Conservation (phyloP, 2,113 vertebrate genomes). For the Perca schrenkii region DNA sequence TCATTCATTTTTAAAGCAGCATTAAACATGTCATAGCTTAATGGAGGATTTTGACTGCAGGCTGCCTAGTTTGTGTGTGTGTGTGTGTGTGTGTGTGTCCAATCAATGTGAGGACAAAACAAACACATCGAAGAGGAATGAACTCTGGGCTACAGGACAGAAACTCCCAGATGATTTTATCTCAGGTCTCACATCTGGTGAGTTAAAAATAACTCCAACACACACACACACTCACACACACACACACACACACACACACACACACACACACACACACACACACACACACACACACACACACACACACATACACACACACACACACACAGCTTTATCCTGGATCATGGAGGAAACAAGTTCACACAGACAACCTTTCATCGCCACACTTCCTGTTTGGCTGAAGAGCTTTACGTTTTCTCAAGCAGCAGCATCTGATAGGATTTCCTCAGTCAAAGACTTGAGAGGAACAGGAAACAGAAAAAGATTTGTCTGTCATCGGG, state of each 20-base stretch:
- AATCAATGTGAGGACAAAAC: slow-evolving; percentile 75
- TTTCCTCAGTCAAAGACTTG: slow-evolving; percentile 66
- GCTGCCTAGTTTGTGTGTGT: slow-evolving; percentile 20
- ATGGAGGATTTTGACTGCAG: slow-evolving; percentile 51
- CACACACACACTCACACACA: slow-evolving; percentile 12
- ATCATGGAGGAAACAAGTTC: slow-evolving; percentile 69
- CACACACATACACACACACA: slow-evolving; percentile 25
- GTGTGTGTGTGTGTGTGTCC: slow-evolving; percentile 44
- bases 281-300: slow-evolving; percentile 20
- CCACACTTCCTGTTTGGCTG: slow-evolving; percentile 71
- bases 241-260: slow-evolving; percentile 18
- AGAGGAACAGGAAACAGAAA: slow-evolving; percentile 47
- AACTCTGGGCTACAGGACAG: slow-evolving; percentile 67
- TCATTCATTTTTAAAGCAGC: slow-evolving; percentile 56
- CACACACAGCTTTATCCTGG: slow-evolving; percentile 48
- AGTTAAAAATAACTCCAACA: slow-evolving; percentile 77
- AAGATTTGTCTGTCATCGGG: slow-evolving; percentile 45
- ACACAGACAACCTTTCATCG: slow-evolving; percentile 66
- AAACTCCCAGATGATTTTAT: slow-evolving; percentile 77
- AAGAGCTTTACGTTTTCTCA: slow-evolving; percentile 54
- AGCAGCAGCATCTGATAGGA: slow-evolving; percentile 61
- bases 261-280: slow-evolving; percentile 1
- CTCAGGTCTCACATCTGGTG: slow-evolving; percentile 76
- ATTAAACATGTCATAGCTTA: slow-evolving; percentile 8
- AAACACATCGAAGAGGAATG: slow-evolving; percentile 74